Percentiles rank a stretch among this genome's conserved stretches.
Conservation (phyloP, 2,888 invertebrate species). For the Lymantria dispar region DNA sequence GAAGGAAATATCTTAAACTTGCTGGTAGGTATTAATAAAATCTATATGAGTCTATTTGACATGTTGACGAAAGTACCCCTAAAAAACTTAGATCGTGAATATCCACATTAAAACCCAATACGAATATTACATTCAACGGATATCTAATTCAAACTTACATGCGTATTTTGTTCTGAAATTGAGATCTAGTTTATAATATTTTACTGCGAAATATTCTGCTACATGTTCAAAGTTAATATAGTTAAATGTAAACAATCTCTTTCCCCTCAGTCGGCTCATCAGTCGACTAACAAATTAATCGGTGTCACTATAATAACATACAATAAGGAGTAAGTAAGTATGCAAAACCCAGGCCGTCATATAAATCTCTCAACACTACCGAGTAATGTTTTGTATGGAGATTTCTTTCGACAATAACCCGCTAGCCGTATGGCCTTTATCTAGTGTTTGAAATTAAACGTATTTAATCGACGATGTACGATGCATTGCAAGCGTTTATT, state of each 20-base stretch:
- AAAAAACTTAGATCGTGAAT: too few species aligned
- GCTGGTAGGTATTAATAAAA: too few species aligned
- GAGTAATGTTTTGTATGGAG: slow-evolving; percentile 82
- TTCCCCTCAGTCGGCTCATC: slow-evolving; percentile 73
- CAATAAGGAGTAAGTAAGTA: slow-evolving; percentile 68
- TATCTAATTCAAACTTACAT: slow-evolving; percentile 20
- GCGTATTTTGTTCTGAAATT: slow-evolving; percentile 9
- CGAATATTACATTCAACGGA: slow-evolving; percentile 10
- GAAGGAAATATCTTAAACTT: too few species aligned
- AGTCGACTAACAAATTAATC: slow-evolving; percentile 80
- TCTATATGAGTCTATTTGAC: too few species aligned
- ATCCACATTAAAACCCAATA: neutral
- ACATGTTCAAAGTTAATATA: slow-evolving; percentile 55
- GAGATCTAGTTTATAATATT: slow-evolving; percentile 27
- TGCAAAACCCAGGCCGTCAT: slow-evolving; percentile 64
- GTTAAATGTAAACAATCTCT: slow-evolving; percentile 69
- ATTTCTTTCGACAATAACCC: slow-evolving; percentile 77
- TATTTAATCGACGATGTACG: slow-evolving; percentile 13
- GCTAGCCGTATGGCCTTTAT: slow-evolving; percentile 71
- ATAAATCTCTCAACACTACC: slow-evolving; percentile 78
- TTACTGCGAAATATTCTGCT: slow-evolving; percentile 34
- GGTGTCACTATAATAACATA: slow-evolving; percentile 81
- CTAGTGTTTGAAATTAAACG: slow-evolving; percentile 74
- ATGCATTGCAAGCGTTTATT: neutral
- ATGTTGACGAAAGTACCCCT: too few species aligned